Percentiles rank a stretch among this genome's conserved stretches.
Conservation (phyloP, 2,113 vertebrate species). For the Otis tarda region DNA sequence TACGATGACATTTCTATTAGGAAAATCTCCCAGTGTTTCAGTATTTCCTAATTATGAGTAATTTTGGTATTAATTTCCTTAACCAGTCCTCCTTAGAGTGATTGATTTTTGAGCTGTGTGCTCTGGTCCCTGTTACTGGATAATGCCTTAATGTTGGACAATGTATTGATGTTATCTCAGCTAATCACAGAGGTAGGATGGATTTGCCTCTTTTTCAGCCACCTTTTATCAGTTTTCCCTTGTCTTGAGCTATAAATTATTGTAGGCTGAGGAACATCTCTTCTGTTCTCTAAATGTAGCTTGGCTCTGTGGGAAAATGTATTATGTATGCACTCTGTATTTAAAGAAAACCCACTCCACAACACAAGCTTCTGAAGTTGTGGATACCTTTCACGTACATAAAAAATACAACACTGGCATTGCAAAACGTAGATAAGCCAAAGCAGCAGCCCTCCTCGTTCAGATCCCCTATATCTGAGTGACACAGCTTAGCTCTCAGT, state of each 20-base stretch:
- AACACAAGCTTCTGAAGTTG: neutral
- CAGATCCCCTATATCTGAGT: neutral
- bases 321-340: neutral
- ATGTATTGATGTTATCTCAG: neutral
- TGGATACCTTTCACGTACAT: neutral
- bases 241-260: conserved; percentile 51
- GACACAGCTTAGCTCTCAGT: neutral
- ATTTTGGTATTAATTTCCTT: conserved; percentile 3
- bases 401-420: neutral
- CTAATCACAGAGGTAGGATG: neutral
- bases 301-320: neutral
- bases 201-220: conserved; percentile 41
- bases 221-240: conserved; percentile 59
- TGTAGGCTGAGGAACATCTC: neutral
- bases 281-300: neutral
- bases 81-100: neutral
- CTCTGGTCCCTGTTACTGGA: neutral
- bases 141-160: neutral
- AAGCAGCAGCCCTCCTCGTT: neutral
- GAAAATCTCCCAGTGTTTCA: neutral
- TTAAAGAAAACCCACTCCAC: neutral
- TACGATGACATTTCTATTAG: neutral
- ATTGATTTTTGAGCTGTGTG: neutral
- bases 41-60: neutral
- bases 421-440: neutral